Evolutionary conservation across 2,113 vertebrate species (phyloP).

Genomic region (Vulpes ferrilata): DNA sequence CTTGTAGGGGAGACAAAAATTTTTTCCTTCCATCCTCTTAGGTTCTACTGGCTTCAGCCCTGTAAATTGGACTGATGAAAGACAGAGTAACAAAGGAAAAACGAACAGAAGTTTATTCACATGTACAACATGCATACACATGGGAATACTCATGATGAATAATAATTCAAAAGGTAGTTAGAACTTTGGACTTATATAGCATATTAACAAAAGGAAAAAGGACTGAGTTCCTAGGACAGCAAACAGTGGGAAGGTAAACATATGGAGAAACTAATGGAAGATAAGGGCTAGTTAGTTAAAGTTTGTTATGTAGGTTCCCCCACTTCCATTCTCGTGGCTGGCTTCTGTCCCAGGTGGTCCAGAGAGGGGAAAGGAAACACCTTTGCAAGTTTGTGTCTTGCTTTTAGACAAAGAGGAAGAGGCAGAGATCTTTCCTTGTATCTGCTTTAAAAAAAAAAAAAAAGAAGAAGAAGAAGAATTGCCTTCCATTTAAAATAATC

Average conservation of each 20-base stretch:
- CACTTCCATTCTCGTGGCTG: background rate
- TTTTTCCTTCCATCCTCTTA: background rate
- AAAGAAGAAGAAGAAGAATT: background rate
- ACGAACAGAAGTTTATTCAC: background rate
- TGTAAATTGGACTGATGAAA: background rate
- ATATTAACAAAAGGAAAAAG: background rate
- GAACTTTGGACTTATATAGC: background rate
- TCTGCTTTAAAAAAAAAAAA: background rate
- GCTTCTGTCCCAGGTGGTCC: background rate
- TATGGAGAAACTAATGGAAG: background rate
- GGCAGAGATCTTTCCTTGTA: background rate
- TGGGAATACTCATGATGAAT: background rate
- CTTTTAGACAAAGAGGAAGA: background rate
- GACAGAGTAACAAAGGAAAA: background rate
- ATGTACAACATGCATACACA: background rate
- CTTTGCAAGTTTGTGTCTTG: background rate
- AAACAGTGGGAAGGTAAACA: background rate
- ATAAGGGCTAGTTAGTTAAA: background rate
- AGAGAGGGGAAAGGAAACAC: background rate
- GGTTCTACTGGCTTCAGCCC: background rate
- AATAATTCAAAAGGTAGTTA: background rate
- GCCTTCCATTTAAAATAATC: conserved; percentile 24
- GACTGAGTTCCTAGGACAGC: background rate
- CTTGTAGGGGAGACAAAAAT: background rate
- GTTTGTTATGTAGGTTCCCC: background rate